Evolutionary conservation across 2,888 invertebrate genomes (phyloP).

Genomic region (Neoitamus cyanurus): DNA sequence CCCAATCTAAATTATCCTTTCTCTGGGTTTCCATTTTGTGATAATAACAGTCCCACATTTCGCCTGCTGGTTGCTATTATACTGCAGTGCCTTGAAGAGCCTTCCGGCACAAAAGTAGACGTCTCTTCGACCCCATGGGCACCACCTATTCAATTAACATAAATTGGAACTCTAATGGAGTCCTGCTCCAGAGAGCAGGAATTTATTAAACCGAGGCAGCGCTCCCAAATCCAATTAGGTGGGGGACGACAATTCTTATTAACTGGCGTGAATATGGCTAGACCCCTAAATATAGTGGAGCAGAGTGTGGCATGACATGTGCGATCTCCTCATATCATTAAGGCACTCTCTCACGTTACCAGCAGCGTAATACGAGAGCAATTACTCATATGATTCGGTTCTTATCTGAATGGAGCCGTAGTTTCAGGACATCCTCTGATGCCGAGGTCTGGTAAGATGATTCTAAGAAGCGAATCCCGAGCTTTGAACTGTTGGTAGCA

Average conservation of each 20-base stretch:
- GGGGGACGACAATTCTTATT: background rate
- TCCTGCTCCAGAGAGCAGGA: background rate
- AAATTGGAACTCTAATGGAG: conserved; percentile 14
- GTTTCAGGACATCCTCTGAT: background rate
- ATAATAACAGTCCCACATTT: background rate
- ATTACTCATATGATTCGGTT: background rate
- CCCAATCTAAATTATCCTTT: background rate
- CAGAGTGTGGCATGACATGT: background rate
- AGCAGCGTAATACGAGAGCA: background rate
- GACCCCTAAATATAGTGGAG: background rate
- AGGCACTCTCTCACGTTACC: background rate
- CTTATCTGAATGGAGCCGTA: background rate
- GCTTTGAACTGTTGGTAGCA: background rate
- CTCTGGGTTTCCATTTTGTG: background rate
- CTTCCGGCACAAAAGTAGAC: background rate
- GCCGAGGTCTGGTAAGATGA: background rate
- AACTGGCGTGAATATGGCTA: conserved; percentile 2
- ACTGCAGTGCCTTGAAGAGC: background rate
- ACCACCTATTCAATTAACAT: conserved; percentile 28
- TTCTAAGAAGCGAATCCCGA: background rate
- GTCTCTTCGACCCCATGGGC: background rate
- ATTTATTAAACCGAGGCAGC: background rate
- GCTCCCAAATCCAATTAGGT: conserved; percentile 21
- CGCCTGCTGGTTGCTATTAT: background rate
- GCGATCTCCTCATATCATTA: background rate